Conservation (phyloP, 2,888 invertebrate species). For the Dasypolia templi region DNA sequence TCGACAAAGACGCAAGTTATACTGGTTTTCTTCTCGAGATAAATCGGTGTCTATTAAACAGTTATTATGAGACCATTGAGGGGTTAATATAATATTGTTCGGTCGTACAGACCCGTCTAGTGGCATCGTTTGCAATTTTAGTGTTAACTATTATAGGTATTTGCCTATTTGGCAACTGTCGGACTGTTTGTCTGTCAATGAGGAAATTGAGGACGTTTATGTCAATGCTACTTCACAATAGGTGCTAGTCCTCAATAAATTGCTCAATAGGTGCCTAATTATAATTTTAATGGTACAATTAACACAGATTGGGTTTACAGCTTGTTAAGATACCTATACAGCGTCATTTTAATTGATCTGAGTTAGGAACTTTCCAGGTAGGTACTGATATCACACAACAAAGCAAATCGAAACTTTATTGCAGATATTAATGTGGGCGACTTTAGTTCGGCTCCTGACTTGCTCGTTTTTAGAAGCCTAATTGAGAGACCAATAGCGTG, state of each 20-base stretch:
- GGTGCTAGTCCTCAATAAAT: slow-evolving; percentile 19
- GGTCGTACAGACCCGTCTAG: slow-evolving; percentile 69
- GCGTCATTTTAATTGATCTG: background rate
- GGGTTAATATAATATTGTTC: slow-evolving; percentile 88
- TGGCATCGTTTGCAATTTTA: slow-evolving; percentile 73
- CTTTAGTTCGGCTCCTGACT: background rate
- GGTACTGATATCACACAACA: background rate
- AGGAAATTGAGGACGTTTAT: slow-evolving; percentile 50
- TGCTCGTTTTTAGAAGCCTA: background rate
- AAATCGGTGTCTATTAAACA: slow-evolving; percentile 88
- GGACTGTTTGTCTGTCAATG: slow-evolving; percentile 54
- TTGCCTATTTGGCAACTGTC: slow-evolving; percentile 59
- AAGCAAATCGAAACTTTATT: background rate
- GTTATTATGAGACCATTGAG: slow-evolving; percentile 86
- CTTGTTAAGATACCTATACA: background rate
- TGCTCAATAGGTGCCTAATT: slow-evolving; percentile 46
- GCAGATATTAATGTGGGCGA: background rate
- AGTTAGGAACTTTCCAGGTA: background rate
- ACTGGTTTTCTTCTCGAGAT: slow-evolving; percentile 74
- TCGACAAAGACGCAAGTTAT: slow-evolving; percentile 19
- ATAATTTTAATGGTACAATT: slow-evolving; percentile 45
- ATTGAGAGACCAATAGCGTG: background rate
- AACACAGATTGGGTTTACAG: slow-evolving; percentile 28
- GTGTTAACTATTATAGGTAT: slow-evolving; percentile 52
- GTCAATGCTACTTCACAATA: slow-evolving; percentile 50